A percentile compares a stretch with the other conserved stretches of the same genome.
These are phyloP conservation scores for Galago senegalensis DNA, from an alignment of 2,797 vertebrate genomes.

Conservation along the genomic window DNA sequence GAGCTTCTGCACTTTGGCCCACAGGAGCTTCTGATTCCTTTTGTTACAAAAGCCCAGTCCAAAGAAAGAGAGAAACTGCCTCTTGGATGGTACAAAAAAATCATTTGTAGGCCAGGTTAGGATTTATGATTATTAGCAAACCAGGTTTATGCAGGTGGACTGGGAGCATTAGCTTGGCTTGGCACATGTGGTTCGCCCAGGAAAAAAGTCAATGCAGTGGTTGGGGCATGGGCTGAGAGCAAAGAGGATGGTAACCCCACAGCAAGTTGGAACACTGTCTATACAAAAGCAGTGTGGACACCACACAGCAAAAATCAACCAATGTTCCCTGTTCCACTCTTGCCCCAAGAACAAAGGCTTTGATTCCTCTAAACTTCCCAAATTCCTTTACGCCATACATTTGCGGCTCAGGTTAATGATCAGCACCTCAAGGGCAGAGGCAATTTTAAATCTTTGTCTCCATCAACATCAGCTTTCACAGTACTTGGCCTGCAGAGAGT, in stretches of 20 bases:
- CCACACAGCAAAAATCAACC: neutral
- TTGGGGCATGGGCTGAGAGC: neutral
- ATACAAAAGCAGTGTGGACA: neutral
- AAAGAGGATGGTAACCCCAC: neutral
- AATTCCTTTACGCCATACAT: neutral
- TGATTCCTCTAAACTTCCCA: neutral
- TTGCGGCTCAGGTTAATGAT: neutral
- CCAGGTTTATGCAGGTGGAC: neutral
- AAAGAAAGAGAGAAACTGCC: neutral
- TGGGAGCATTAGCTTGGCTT: neutral
- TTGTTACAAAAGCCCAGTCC: neutral
- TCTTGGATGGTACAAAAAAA: neutral
- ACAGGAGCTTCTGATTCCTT: neutral
- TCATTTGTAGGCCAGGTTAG: neutral
- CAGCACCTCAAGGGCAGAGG: neutral
- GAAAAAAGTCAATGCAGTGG: neutral
- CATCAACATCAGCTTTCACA: slow-evolving; percentile 43
- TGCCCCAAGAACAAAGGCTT: neutral
- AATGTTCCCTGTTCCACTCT: neutral
- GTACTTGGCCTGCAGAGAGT: neutral
- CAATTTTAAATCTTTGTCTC: slow-evolving; percentile 60
- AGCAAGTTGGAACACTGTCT: neutral
- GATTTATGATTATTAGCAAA: neutral
- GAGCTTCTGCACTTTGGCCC: neutral
- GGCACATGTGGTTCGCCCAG: neutral